Evolutionary conservation across 2,888 invertebrate species (phyloP).

Genomic region (Drosophila limbata): DNA sequence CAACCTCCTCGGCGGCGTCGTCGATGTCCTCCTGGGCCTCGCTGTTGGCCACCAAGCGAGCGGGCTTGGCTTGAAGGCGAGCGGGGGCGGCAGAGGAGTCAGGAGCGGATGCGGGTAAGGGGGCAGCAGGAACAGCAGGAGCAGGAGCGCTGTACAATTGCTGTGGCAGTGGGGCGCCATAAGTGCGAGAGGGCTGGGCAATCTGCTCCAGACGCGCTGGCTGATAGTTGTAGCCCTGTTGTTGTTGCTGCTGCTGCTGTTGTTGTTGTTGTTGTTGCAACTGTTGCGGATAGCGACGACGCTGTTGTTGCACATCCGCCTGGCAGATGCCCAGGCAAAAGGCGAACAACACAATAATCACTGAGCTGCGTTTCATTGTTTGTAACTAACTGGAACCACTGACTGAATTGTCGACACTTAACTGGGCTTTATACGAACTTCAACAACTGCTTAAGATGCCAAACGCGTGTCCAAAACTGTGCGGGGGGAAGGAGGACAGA

Average conservation of each 20-base stretch:
- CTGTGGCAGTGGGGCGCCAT: constrained; percentile 62
- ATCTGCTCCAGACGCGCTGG: constrained; percentile 64
- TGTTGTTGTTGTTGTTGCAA: constrained; percentile 38
- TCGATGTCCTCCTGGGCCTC: constrained; percentile 75
- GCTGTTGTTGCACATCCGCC: constrained; percentile 48
- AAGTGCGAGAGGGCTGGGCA: constrained; percentile 45
- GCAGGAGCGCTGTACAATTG: constrained; percentile 49
- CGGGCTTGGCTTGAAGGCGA: constrained; percentile 60
- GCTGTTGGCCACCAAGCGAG: constrained; percentile 65
- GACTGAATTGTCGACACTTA: constrained; percentile 13
- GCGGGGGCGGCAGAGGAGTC: constrained; percentile 35
- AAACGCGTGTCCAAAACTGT: constrained; percentile 17
- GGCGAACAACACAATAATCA: constrained; percentile 47
- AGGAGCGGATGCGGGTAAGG: constrained; percentile 17
- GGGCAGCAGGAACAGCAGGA: not conserved
- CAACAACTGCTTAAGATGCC: constrained; percentile 62
- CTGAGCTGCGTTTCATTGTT: constrained; percentile 60
- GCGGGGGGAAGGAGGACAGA: not conserved
- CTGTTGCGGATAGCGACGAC: constrained; percentile 49
- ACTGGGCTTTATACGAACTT: constrained; percentile 55
- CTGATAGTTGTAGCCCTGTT: constrained; percentile 71
- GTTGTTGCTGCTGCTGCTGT: constrained; percentile 47
- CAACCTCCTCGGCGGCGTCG: constrained; percentile 70
- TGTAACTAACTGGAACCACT: constrained; percentile 26
- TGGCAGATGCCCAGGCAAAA: constrained; percentile 38